These are phyloP conservation scores for Passer montanus DNA, from an alignment of 2,113 vertebrate species.

Conservation along the genomic window DNA sequence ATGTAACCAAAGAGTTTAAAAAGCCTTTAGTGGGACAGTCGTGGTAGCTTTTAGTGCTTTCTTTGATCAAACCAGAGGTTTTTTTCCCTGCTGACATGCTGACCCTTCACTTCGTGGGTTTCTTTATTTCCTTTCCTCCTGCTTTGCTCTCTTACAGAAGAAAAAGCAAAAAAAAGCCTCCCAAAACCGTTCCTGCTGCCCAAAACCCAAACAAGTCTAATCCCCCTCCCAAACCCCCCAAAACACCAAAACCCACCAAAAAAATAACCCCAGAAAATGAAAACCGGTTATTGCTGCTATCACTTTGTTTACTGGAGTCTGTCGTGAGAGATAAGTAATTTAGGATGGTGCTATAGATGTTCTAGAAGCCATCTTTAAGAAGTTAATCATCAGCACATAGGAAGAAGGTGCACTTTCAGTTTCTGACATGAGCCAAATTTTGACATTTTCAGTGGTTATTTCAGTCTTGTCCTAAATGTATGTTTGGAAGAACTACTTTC, in stretches of 20 bases:
- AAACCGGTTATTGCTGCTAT: not conserved
- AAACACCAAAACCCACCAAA: not conserved
- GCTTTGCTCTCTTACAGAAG: fast-evolving
- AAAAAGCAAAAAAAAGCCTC: not conserved
- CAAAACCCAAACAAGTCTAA: not conserved
- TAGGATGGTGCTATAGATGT: not conserved
- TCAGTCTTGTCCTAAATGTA: not conserved
- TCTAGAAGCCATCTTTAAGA: not conserved
- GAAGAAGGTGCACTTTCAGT: not conserved
- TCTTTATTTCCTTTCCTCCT: not conserved
- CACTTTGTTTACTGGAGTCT: not conserved
- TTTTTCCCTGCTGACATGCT: not conserved
- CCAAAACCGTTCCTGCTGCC: not conserved
- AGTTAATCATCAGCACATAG: not conserved
- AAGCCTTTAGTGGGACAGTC: not conserved
- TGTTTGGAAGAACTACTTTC: not conserved
- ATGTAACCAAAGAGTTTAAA: not conserved
- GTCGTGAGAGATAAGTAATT: not conserved
- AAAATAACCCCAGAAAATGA: not conserved
- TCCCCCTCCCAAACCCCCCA: not conserved
- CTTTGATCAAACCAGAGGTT: not conserved
- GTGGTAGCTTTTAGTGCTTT: not conserved
- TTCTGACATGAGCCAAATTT: not conserved
- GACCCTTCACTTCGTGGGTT: not conserved
- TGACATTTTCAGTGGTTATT: not conserved